Evolutionary conservation across 2,797 vertebrate genomes (phyloP).

Genomic region (Urocyon cinereoargenteus): DNA sequence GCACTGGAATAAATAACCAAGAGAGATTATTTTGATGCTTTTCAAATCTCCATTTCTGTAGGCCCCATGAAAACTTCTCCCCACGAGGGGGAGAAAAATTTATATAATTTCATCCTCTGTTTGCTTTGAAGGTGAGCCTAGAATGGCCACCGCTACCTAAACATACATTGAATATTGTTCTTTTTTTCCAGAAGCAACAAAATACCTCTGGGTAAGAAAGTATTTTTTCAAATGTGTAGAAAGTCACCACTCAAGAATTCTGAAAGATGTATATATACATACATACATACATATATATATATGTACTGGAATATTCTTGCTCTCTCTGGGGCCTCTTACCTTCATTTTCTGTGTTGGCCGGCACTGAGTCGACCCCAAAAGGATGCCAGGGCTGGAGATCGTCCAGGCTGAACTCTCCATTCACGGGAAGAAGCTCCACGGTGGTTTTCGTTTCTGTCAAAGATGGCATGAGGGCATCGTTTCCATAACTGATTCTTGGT

Average conservation of each 20-base stretch:
- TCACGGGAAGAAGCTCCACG: conserved; percentile 93
- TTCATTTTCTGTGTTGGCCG: conserved; percentile 97
- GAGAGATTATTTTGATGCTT: background rate
- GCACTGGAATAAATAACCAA: background rate
- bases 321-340: conserved; percentile 87
- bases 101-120: background rate
- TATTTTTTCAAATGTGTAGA: background rate
- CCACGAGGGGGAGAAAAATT: background rate
- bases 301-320: background rate
- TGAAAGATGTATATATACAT: too few species aligned
- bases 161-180: background rate
- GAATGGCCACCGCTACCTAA: background rate
- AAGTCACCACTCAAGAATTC: background rate
- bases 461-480: conserved; percentile 98
- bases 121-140: background rate
- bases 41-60: background rate
- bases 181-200: background rate
- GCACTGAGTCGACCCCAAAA: conserved; percentile 94
- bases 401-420: conserved; percentile 91
- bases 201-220: background rate
- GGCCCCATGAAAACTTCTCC: background rate
- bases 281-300: fast-evolving
- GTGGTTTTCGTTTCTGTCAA: conserved; percentile 93
- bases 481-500: conserved; percentile 97
- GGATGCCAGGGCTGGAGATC: conserved; percentile 96